Evolutionary conservation across 2,797 vertebrate species (phyloP).

Genomic region (Leptodactylus fallax): DNA sequence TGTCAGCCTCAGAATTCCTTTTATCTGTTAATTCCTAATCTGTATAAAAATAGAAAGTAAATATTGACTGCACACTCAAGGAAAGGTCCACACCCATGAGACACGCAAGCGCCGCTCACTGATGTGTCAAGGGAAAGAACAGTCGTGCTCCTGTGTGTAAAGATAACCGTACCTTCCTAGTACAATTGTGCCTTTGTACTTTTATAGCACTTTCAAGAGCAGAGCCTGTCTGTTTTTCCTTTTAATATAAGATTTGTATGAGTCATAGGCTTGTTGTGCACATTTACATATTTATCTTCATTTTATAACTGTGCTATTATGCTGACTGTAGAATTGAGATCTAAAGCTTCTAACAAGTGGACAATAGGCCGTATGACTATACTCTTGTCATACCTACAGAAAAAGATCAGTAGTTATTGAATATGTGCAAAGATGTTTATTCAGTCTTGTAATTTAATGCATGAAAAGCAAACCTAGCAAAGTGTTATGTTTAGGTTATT

Average conservation of each 20-base stretch:
- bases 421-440: too few relatives aligned
- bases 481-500: too few relatives aligned
- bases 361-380: too few relatives aligned
- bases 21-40: neutral
- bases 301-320: neutral
- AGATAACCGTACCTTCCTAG: neutral
- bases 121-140: neutral
- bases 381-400: too few relatives aligned
- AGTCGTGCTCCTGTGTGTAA: neutral
- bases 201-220: neutral
- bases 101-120: neutral
- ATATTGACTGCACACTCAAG: slow-evolving; percentile 36
- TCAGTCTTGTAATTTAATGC: too few relatives aligned
- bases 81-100: slow-evolving; percentile 7
- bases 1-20: neutral
- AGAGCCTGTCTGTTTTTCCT: neutral
- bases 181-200: slow-evolving; percentile 5
- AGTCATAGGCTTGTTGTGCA: neutral
- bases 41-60: slow-evolving; percentile 49
- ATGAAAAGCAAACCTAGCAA: too few relatives aligned
- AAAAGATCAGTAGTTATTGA: too few relatives aligned
- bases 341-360: too few relatives aligned
- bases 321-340: neutral
- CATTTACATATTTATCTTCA: neutral
- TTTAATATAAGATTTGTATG: neutral